Percentiles rank a stretch among this genome's conserved stretches.
Evolutionary conservation across 2,113 vertebrate species (phyloP).

Genomic region (Ptilonorhynchus violaceus): DNA sequence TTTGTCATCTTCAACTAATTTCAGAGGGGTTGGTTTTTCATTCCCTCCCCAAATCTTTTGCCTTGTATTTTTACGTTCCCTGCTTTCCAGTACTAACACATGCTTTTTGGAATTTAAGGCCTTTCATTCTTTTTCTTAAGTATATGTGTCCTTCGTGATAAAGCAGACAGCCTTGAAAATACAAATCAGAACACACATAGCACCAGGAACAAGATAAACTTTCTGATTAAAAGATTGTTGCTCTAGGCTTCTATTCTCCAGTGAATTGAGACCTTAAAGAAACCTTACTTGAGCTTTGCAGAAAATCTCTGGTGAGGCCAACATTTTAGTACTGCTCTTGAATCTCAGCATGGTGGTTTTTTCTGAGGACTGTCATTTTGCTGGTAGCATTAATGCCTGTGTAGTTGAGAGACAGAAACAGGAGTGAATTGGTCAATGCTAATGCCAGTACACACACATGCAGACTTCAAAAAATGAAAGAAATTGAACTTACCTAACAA

Average conservation of each 20-base stretch:
- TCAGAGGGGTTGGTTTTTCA: not conserved
- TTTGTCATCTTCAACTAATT: not conserved
- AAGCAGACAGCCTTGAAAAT: not conserved
- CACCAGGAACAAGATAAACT: not conserved
- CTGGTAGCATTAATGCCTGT: not conserved
- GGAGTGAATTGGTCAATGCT: not conserved
- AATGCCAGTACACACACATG: not conserved
- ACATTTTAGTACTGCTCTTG: not conserved
- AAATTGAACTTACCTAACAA: not conserved
- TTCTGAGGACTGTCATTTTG: not conserved
- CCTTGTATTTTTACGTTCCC: not conserved
- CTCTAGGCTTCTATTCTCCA: not conserved
- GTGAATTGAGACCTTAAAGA: not conserved
- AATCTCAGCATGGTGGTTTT: not conserved
- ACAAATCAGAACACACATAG: not conserved
- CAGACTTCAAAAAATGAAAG: not conserved
- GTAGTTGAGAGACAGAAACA: not conserved
- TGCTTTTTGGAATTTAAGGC: not conserved
- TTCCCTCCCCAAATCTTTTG: not conserved
- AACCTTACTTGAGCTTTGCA: not conserved
- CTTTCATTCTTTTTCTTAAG: not conserved
- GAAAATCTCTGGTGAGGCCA: not conserved
- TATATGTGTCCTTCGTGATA: not conserved
- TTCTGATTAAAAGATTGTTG: not conserved
- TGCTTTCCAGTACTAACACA: not conserved